Conservation (phyloP, 2,888 invertebrate species). For the Monopis laevigella region DNA sequence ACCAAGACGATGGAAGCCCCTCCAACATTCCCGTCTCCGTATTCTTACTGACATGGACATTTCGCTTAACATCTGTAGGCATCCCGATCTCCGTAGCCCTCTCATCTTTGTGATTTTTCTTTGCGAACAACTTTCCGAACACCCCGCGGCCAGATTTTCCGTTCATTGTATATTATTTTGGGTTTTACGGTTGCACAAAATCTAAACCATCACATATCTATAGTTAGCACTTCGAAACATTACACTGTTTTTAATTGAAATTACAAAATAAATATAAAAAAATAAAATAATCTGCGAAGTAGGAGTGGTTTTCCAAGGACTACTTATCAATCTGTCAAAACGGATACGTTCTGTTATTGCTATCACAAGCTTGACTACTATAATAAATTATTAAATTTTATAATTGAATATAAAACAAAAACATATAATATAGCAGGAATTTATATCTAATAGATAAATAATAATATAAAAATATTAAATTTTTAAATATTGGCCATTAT, state of each 20-base stretch:
- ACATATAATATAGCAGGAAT: too few relatives aligned
- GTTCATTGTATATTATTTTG: conserved; percentile 48
- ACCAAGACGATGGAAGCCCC: conserved; percentile 87
- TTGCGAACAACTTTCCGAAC: conserved; percentile 59
- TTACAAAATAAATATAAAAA: conserved; percentile 20
- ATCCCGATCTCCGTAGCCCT: conserved; percentile 77
- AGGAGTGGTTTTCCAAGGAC: conserved; percentile 54
- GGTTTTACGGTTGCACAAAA: conserved; percentile 17
- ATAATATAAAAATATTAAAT: too few relatives aligned
- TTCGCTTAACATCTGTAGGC: conserved; percentile 86
- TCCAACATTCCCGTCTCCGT: conserved; percentile 83
- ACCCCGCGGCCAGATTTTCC: conserved; percentile 56
- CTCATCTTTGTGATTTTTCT: conserved; percentile 55
- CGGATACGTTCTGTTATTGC: conserved; percentile 16
- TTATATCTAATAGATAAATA: too few relatives aligned
- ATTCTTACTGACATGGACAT: conserved; percentile 89
- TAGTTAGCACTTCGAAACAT: conserved; percentile 41
- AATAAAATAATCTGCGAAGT: conserved; percentile 29
- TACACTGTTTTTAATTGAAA: conserved; percentile 25
- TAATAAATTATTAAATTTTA: too few relatives aligned
- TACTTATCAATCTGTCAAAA: conserved; percentile 25
- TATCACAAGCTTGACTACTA: too few relatives aligned
- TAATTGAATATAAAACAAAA: too few relatives aligned
- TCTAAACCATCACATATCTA: conserved; percentile 35
- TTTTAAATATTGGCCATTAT: too few relatives aligned